Evolutionary conservation across 2,797 vertebrate species (phyloP).

Genomic region (Scolopax bukidnonensis): DNA sequence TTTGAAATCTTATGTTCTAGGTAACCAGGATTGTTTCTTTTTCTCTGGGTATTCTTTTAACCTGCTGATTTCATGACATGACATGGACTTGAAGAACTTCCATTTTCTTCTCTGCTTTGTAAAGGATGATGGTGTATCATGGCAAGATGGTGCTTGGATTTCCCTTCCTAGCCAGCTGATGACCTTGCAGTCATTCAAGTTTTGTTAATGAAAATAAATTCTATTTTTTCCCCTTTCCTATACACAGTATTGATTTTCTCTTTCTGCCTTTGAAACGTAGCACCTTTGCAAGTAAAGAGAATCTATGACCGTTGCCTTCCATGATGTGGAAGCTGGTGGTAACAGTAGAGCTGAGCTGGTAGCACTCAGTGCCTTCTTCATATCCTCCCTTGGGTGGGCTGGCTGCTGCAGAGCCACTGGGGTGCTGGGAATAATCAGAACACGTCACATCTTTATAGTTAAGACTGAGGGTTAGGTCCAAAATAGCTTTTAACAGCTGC

Average conservation of each 20-base stretch:
- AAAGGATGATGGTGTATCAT: neutral
- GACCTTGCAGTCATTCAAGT: neutral
- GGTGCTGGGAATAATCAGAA: neutral
- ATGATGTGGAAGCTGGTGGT: rapidly evolving
- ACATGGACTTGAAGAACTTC: neutral
- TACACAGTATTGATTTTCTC: neutral
- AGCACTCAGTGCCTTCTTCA: neutral
- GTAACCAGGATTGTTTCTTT: neutral
- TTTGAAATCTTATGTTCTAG: neutral
- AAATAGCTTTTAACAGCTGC: neutral
- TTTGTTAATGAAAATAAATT: neutral
- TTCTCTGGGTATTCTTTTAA: neutral
- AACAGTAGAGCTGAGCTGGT: neutral
- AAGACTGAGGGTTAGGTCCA: neutral
- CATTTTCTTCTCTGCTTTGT: neutral
- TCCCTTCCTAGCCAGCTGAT: neutral
- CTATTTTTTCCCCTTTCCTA: neutral
- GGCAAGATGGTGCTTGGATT: neutral
- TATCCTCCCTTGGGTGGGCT: neutral
- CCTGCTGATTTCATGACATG: neutral
- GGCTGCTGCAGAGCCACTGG: neutral
- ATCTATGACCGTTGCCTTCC: neutral
- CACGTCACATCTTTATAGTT: rapidly evolving
- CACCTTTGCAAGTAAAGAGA: neutral
- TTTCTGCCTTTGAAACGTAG: neutral